Evolutionary conservation across 2,888 invertebrate genomes (phyloP).

Genomic region (Drosophila fungiperda): DNA sequence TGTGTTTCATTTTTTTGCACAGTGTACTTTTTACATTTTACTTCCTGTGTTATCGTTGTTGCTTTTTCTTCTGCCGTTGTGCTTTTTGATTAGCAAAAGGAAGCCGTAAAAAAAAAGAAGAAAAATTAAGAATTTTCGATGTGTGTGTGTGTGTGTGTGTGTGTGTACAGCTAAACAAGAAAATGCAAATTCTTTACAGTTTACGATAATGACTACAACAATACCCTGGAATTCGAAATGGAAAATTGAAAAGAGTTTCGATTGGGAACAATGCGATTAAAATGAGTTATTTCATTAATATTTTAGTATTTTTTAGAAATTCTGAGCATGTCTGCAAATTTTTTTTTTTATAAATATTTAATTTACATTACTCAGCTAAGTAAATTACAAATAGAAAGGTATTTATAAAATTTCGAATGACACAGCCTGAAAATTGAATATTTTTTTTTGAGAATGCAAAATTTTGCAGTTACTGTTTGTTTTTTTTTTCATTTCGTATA

Average conservation of each 20-base stretch:
- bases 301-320: background rate
- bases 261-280: background rate
- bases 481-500: constrained; percentile 20
- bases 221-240: constrained; percentile 17
- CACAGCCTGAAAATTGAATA: constrained; percentile 46
- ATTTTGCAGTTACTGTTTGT: constrained; percentile 37
- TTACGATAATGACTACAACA: background rate
- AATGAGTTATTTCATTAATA: background rate
- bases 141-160: constrained; percentile 25
- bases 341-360: background rate
- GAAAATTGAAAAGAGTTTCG: background rate
- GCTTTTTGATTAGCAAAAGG: constrained; percentile 74
- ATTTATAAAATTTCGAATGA: background rate
- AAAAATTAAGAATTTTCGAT: constrained; percentile 56
- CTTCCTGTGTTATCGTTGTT: constrained; percentile 11
- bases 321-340: background rate
- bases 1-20: background rate
- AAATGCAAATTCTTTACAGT: constrained; percentile 30
- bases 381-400: background rate
- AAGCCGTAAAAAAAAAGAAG: constrained; percentile 36
- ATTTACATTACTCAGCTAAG: background rate
- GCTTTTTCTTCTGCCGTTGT: constrained; percentile 57
- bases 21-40: background rate
- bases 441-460: constrained; percentile 49
- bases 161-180: constrained; percentile 36